Base-by-base conservation (phyloP, 2,797 vertebrate genomes). In the Fundulus diaphanus region DNA sequence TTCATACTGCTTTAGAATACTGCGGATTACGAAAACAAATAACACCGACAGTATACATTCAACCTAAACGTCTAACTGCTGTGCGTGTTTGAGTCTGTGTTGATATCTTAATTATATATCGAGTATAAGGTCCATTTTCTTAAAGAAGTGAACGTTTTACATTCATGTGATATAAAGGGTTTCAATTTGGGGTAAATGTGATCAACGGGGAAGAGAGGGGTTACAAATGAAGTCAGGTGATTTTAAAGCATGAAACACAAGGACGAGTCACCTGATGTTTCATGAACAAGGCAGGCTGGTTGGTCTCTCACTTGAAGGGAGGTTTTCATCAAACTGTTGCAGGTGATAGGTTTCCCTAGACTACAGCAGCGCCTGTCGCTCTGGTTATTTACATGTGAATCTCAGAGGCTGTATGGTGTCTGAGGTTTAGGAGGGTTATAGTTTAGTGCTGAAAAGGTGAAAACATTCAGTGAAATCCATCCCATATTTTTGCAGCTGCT, bases 321-420 rank as follows among this genome's bases (percentile, higher is more conserved):
- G 49, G 57, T 81, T 67, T 75, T 8, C 7, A n/a, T 49, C 18
- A 83, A 82, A 48, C 54, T 37, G 65, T 69, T 68, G 80, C 33
- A 44, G 68, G 74, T 52, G 69, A 77, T 54, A 74, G 44, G 48
- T 20, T 76, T 81, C 12, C n/a, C 51, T 51, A 80, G 48, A 70
- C 70, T 73, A 78, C 31, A 85, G 77, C 22, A 76, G 82, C 84
- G 81, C 78, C 74, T 68, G 70, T 72, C 74, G 85, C 77, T 80
- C 67, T 75, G 63, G 61, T 61, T 86, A 82, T 82, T 73, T 81
- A 80, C 73, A 74, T 61, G 83, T 86, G 78, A 77, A 79, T 75
- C 85, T 89, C 89, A 89, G 88, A 91, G 86, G 86, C 86, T 90
- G 77, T 85, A 82, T 65, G 89, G 90, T 92, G 89, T 90, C 87